Evolutionary conservation across 2,113 vertebrate genomes (phyloP), one percentile per base, ranked within the genome.

Genomic region (Bubo scandiacus): DNA sequence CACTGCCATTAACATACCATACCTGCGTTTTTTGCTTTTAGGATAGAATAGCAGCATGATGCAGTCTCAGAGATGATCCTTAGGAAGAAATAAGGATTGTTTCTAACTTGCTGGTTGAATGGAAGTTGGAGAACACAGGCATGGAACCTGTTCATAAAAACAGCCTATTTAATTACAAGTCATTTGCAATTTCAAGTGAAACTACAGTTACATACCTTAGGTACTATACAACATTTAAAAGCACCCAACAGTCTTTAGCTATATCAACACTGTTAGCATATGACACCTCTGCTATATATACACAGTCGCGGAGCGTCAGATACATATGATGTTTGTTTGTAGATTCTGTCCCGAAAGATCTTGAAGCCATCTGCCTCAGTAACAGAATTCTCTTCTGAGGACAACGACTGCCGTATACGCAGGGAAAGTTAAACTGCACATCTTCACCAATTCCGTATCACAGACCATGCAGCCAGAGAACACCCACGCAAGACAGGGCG

Each of bases 91-190:
- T 4, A 0, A 2, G 98, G 98, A 94, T 99, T 99, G 77, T 98
- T 98, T 61, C 96, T 95, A 51, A 99, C 98, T 1, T 74, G 95
- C 97, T 99, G 99, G 34, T 97, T 97, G 88, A 99, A 99, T 3
- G 99, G 99, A 61, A 99, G 97, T 90, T 98, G 98, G 79, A 98
- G 98, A 91, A 98, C 98, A 88, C 99, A 99, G 5, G 99, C 98
- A 10, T 99, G 99, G 88, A 99, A 99, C 97, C 99, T 99, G 78
- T 47, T 71, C 20, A 81, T 20, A 88, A 85, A 87, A 84, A 16
- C 19, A 81, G 20, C 4, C 34, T 57, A 16, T 81, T 94, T 81
- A 81, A 86, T 57, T 12, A 88, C 27, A 80, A 66, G n/a, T 32
- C 3, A 87, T 78, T 55, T 84, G 18, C 22, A 72, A 65, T 45